Evolutionary conservation across 1,140 invertebrate genomes (phyloP).

Genomic region (Bacillus rossius): DNA sequence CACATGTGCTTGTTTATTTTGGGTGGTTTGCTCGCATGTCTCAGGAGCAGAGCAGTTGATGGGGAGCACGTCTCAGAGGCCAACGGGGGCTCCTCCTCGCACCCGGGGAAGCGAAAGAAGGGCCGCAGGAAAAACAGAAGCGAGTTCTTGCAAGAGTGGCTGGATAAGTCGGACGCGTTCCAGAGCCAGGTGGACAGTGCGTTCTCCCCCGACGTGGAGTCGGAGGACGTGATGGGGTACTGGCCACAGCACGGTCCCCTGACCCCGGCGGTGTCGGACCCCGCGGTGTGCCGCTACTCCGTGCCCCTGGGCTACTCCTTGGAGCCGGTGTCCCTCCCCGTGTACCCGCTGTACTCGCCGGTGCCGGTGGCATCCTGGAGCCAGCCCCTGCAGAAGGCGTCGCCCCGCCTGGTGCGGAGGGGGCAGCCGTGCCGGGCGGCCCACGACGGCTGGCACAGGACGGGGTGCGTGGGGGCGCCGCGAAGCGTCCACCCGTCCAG

Average conservation of each 20-base stretch:
- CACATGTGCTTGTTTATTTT: no score
- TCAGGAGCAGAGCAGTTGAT: no score
- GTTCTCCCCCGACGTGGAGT: background rate
- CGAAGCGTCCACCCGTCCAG: constrained; percentile 21
- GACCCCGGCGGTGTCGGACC: constrained; percentile 45
- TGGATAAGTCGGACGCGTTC: constrained; percentile 7
- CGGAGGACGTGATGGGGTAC: background rate
- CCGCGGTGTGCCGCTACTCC: constrained; percentile 46
- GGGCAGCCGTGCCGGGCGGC: no score
- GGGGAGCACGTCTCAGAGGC: no score
- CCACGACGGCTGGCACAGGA: no score
- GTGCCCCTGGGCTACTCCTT: constrained; percentile 39
- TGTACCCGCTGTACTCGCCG: constrained; percentile 37
- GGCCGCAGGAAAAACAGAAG: background rate
- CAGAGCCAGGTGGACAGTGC: background rate
- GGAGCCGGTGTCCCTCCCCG: constrained; percentile 48
- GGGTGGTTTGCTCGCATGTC: no score
- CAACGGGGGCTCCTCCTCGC: no score
- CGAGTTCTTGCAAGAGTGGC: constrained; percentile 5
- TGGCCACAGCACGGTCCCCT: constrained; percentile 22
- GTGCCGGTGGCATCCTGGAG: constrained; percentile 35
- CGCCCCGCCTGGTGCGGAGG: constrained; percentile 4
- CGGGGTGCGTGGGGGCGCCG: constrained; percentile 18
- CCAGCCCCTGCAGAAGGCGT: constrained; percentile 28
- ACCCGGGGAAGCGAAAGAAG: constrained; percentile 5